A percentile compares a stretch with the other conserved stretches of the same genome.
Conservation (phyloP, 2,797 vertebrate genomes). For the Xenops minutus region DNA sequence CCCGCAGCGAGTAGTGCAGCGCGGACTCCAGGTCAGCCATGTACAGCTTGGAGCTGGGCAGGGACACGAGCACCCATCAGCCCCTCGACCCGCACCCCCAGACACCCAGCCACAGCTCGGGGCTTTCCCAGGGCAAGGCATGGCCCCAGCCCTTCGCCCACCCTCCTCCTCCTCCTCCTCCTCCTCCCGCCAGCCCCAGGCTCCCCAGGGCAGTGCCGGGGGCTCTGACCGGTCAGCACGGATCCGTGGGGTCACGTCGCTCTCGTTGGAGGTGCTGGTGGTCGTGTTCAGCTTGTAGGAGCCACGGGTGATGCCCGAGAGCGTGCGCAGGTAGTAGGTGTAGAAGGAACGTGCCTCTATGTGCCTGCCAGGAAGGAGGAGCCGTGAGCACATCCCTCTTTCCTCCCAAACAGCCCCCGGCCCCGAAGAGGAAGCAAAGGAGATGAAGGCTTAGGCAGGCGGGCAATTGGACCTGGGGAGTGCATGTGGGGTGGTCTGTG, state of each 20-base stretch:
- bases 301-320: slow-evolving; percentile 77
- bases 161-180: background rate
- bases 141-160: fast-evolving
- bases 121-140: background rate
- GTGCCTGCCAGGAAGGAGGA: slow-evolving; percentile 69
- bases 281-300: slow-evolving; percentile 56
- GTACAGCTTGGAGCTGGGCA: slow-evolving; percentile 85
- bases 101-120: fast-evolving
- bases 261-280: background rate
- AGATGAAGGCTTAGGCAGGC: background rate
- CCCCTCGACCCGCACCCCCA: fast-evolving
- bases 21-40: slow-evolving; percentile 91
- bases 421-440: background rate
- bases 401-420: background rate
- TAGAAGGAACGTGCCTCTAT: slow-evolving; percentile 83
- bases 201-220: background rate
- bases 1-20: slow-evolving; percentile 86
- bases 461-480: background rate
- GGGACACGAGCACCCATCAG: background rate
- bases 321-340: slow-evolving; percentile 81
- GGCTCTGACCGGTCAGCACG: slow-evolving; percentile 79
- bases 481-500: fast-evolving
- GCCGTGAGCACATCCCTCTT: background rate
- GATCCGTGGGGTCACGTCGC: slow-evolving; percentile 59
- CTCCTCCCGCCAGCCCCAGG: background rate